Base-by-base conservation (phyloP, 2,113 vertebrate species). In the Lophura nycthemera region DNA sequence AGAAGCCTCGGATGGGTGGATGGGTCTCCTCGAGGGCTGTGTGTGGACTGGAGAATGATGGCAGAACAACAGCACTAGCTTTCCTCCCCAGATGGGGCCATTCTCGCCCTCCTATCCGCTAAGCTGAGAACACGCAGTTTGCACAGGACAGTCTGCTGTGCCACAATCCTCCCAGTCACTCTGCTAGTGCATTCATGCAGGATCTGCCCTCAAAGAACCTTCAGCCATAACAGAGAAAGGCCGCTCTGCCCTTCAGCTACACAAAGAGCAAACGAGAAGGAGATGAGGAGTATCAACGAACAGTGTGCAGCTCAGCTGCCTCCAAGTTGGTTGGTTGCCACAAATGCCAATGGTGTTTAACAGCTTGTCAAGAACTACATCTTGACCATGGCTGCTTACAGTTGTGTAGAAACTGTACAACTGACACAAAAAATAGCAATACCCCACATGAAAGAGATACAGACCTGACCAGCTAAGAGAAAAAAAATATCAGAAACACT, bases 81-180 rank as follows among this genome's bases (percentile, higher is more conserved):
- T n/a, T 34, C 54, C 61, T 43, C 22, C 40, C 48, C 13, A 13
- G 22, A 54, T 11, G 10, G n/a, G 24, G 10, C 40, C 48, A n/a
- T 34, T 16, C 17, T 50, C 25, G 14, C 59, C 20, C 17, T 54
- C 48, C 24, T 15, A 56, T 30, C 36, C 29, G 4, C 11, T 25
- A 10, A 17, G 52, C 38, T 57, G 38, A 11, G 29, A 24, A 54
- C 9, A 11, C 19, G 30, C 24, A 66, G 38, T 12, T 56, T 78
- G 32, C 4, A 5, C 1, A 1, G 0, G 30, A 18, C 2, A 3
- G 22, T 57, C 48, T 54, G 29, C 0, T 1, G 3, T 1, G 4
- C 40, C 43, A 52, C 34, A 56, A 50, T 52, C 42, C 59, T 5
- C 50, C 34, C 66, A 1, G 1, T 22, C 40, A 10, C 67, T 36